These are phyloP conservation scores for Ferdinandea cuprea DNA, from an alignment of 2,888 invertebrate genomes.

Conservation along the genomic window DNA sequence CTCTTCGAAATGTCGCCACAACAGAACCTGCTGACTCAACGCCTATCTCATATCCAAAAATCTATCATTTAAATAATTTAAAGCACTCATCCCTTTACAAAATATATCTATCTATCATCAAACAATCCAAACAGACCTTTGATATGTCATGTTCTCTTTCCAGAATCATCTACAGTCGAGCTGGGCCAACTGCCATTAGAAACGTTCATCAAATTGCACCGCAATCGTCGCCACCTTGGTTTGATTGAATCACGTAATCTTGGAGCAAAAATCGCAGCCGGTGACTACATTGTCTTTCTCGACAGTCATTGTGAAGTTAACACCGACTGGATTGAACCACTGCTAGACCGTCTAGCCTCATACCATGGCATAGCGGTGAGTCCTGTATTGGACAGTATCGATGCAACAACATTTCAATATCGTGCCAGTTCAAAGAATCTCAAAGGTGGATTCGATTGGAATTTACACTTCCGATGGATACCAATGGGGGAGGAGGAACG, in stretches of 20 bases:
- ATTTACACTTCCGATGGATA: slow-evolving; percentile 84
- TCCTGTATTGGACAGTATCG: slow-evolving; percentile 83
- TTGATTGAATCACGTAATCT: slow-evolving; percentile 82
- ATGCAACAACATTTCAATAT: slow-evolving; percentile 82
- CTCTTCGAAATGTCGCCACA: no score
- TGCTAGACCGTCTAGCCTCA: slow-evolving; percentile 79
- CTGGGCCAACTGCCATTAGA: slow-evolving; percentile 38
- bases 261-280: slow-evolving; percentile 80
- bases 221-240: slow-evolving; percentile 79
- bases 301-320: slow-evolving; percentile 83
- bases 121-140: no score
- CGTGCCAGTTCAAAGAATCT: slow-evolving; percentile 79
- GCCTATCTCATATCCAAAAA: no score
- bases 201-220: slow-evolving; percentile 71
- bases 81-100: no score
- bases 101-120: no score
- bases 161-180: slow-evolving; percentile 34
- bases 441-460: slow-evolving; percentile 84
- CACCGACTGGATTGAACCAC: slow-evolving; percentile 83
- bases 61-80: no score
- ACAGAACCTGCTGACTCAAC: no score
- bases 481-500: slow-evolving; percentile 72
- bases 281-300: slow-evolving; percentile 82
- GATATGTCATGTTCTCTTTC: background rate
- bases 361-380: slow-evolving; percentile 80